Percentiles rank a stretch among this genome's conserved stretches.
Evolutionary conservation across 30 jellyfish, hydroid and myxozoan genomes (phyloP).

Genomic region (Mastigias papua): DNA sequence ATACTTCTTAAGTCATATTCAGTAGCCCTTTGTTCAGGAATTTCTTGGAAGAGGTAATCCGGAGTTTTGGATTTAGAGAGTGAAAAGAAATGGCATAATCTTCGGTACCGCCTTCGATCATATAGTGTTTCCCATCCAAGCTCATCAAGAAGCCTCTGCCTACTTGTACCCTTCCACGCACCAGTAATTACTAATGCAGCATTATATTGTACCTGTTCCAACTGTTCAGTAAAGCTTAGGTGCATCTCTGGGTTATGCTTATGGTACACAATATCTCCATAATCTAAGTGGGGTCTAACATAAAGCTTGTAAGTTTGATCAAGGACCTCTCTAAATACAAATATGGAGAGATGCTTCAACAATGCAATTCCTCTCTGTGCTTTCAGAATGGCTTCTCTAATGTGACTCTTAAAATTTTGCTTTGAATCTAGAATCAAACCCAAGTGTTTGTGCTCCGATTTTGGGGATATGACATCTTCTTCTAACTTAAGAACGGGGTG

Average conservation of each 20-base stretch:
- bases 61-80: no score
- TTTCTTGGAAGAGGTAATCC: no score
- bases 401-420: slow-evolving; percentile 20
- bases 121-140: no score
- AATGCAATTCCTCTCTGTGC: slow-evolving; percentile 36
- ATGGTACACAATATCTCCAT: slow-evolving; percentile 37
- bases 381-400: slow-evolving; percentile 22
- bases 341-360: slow-evolving; percentile 17
- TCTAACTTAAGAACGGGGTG: slow-evolving; percentile 12
- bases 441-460: slow-evolving; percentile 30
- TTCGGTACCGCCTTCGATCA: no score
- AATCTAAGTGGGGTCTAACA: background rate
- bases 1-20: no score
- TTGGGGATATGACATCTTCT: slow-evolving; percentile 15
- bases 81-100: no score
- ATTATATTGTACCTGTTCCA: slow-evolving; percentile 28
- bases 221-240: slow-evolving; percentile 18
- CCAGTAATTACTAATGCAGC: slow-evolving; percentile 4
- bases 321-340: slow-evolving; percentile 58
- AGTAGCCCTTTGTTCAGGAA: no score
- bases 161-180: no score
- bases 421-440: slow-evolving; percentile 26
- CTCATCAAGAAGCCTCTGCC: no score
- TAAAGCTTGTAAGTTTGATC: slow-evolving; percentile 14
- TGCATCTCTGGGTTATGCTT: slow-evolving; percentile 26